These are phyloP conservation scores for Osmerus mordax DNA, from an alignment of 2,113 vertebrate species.

Conservation along the genomic window DNA sequence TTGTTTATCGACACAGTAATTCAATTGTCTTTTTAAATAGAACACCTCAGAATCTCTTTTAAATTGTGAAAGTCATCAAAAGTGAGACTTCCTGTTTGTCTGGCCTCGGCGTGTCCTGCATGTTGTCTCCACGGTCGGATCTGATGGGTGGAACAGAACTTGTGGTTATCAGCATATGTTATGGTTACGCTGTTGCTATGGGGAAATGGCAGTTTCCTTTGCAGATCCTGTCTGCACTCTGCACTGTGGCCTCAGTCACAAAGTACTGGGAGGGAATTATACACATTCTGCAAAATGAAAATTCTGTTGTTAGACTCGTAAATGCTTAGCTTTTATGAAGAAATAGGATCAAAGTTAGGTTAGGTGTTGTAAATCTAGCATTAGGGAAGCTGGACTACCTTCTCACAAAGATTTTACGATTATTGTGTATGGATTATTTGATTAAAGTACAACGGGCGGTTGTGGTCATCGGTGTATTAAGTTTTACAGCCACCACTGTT, in stretches of 20 bases:
- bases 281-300: no score
- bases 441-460: conserved; percentile 16
- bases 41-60: no score
- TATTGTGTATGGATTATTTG: conserved; percentile 21
- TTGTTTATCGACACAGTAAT: no score
- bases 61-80: no score
- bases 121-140: background rate
- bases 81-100: background rate
- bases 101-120: background rate
- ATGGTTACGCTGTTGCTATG: conserved; percentile 8
- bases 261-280: no score
- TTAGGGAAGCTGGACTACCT: conserved; percentile 77
- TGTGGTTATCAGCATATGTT: conserved; percentile 36
- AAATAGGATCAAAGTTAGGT: background rate
- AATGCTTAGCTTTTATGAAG: background rate
- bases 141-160: background rate
- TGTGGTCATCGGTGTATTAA: background rate
- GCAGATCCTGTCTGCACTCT: no score
- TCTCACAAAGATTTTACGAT: conserved; percentile 22
- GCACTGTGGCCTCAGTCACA: no score
- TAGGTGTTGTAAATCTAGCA: conserved; percentile 66
- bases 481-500: background rate
- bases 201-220: background rate
- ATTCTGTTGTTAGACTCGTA: background rate
- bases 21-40: no score